Evolutionary conservation across 2,113 vertebrate species (phyloP), one percentile per base, ranked within the genome.

Genomic region (Cheirogaleus medius): DNA sequence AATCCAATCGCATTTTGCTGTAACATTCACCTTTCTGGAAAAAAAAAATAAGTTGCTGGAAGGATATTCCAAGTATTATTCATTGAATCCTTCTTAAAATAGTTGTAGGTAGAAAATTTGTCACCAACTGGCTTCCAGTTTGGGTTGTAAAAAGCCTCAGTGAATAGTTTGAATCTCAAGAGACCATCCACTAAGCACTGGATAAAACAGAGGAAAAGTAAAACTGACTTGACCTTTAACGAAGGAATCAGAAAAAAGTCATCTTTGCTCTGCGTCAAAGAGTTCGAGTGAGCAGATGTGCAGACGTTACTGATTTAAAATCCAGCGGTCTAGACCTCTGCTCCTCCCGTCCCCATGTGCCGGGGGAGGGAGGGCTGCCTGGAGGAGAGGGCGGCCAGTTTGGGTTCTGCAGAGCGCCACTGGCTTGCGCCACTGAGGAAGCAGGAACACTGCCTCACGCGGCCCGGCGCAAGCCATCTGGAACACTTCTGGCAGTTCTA

Each of bases 301-400:
- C 52, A 54, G 68, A 93, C 32, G 34, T 25, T 47, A 91, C 25
- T 58, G 13, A 80, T 47, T 90, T 84, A 56, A 23, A 66, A 69
- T 21, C 37, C 49, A 10, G 9, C 2, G 10, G 3, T 84, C 68
- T 18, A 14, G 8, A 52, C 6, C 21, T n/a, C 39, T 4, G 3
- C 25, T n/a, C 44, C 25, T 52, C 5, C 1, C 2, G 0, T 32
- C 56, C 54, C 2, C 5, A 5, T 1, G 10, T 6, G 42, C 14
- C 9, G 23, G 11, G 37, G 9, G 32, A 74, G 66, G 63, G 1
- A 74, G 66, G 63, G 1, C 25, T 11, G 34, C 34, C 42, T 17
- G 8, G 32, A 12, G 47, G 13, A 66, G 13, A 49, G 54, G 71
- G 17, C 47, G 6, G 11, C n/a, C 9, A n/a, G 18, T 6, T 29